Evolutionary conservation across 2,888 invertebrate genomes (phyloP), one percentile per base, ranked within the genome.

Genomic region (Acanthoscelides obtectus): DNA sequence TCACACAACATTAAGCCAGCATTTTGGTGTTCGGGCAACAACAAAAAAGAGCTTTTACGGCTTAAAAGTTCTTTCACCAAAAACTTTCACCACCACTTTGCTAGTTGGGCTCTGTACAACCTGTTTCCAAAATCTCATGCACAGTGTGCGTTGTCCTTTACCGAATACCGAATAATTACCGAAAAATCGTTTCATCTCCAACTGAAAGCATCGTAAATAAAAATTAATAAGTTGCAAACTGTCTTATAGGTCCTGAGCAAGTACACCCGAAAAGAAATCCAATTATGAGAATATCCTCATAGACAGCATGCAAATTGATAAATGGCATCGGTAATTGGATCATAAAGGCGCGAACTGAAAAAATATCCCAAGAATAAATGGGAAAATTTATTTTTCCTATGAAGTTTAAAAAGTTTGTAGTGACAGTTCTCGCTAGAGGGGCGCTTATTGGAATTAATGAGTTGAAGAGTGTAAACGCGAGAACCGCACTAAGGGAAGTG

Each of bases 251-350:
- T 73, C 71, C 70, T 25, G 25, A 25, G 72, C 73, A 76, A 74
- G 75, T 73, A 64, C 74, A 75, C 70, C 73, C 72, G 77, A 77
- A 73, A 73, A 72, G 75, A 76, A 83, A 83, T 83, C 84, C 84
- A 83, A 83, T 84, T 84, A 82, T 76, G 79, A 80, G 80, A 81
- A 83, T 82, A 82, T 82, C 81, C 81, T 82, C 83, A 82, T 83
- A 81, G 83, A 22, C 84, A 83, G 82, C 83, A 83, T 83, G 84
- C 82, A 83, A 82, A 83, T 84, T 85, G 85, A 85, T 84, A 84
- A 85, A 85, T 85, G 84, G 83, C 80, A 78, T 80, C 80, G 78
- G 82, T 84, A 85, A 85, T 85, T 84, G 84, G 83, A 84, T 84
- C 83, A 83, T 79, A 82, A 83, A 83, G 83, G 82, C 83, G 83